Percentiles rank a stretch among this genome's conserved stretches.
phyloP scores from a whole-genome alignment of 2,888 invertebrate genomes.

The Phalangium opilio region DNA sequence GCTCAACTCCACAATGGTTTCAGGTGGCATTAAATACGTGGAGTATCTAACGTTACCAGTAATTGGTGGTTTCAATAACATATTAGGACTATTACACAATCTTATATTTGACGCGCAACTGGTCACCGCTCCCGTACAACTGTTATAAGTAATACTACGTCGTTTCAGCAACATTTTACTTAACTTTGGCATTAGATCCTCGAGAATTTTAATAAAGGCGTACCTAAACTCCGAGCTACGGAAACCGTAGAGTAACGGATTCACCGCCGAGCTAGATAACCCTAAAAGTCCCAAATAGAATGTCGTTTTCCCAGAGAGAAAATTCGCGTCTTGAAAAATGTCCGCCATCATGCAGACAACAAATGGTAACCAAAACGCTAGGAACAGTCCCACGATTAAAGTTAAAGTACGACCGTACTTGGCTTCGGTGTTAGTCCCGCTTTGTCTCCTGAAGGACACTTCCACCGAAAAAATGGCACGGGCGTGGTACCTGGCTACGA shows the following conservation, averaged over 20 bases:
- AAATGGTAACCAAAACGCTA: conserved; percentile 45
- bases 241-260: conserved; percentile 50
- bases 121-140: conserved; percentile 21
- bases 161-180: conserved; percentile 10
- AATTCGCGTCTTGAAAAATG: conserved; percentile 28
- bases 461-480: conserved; percentile 46
- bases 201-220: conserved; percentile 41
- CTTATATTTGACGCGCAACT: conserved; percentile 30
- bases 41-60: neutral
- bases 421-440: conserved; percentile 27
- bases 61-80: neutral
- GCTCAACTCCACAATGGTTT: neutral
- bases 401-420: conserved; percentile 46
- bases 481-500: conserved; percentile 46
- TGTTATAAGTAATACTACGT: neutral
- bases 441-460: conserved; percentile 35
- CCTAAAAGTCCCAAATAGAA: conserved; percentile 44
- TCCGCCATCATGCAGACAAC: conserved; percentile 34
- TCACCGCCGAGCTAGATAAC: conserved; percentile 42
- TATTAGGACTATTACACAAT: conserved; percentile 20
- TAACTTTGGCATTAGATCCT: conserved; percentile 30
- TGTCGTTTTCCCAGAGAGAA: conserved; percentile 33
- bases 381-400: conserved; percentile 45
- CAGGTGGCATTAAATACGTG: neutral
- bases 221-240: conserved; percentile 44